phyloP scores from a whole-genome alignment of 2,797 vertebrate species.

The Dicrostonyx torquatus region DNA sequence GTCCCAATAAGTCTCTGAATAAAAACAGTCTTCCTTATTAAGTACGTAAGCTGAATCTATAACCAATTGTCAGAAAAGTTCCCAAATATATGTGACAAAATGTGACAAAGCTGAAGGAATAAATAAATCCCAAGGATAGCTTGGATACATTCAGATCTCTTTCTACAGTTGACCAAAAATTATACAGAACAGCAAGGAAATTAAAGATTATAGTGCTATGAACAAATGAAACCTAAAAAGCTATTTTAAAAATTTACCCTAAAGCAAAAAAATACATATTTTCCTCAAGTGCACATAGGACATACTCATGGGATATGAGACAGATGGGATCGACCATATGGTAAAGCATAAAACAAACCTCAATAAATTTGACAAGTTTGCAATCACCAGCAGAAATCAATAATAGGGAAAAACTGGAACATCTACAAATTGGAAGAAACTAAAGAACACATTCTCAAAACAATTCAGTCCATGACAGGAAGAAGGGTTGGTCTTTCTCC shows the following conservation, averaged over 20 bases:
- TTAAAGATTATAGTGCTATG: background rate
- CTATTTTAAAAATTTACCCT: background rate
- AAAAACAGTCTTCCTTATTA: background rate
- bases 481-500: background rate
- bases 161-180: background rate
- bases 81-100: slow-evolving; percentile 2
- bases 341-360: slow-evolving; percentile 45
- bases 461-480: background rate
- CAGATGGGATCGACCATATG: slow-evolving; percentile 17
- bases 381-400: slow-evolving; percentile 31
- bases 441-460: background rate
- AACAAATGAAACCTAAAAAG: background rate
- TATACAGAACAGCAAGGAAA: background rate
- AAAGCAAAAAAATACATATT: background rate
- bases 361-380: slow-evolving; percentile 55
- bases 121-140: background rate
- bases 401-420: slow-evolving; percentile 36
- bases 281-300: background rate
- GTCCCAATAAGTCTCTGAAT: slow-evolving; percentile 33
- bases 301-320: background rate
- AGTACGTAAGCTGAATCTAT: background rate
- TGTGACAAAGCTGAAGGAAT: background rate
- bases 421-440: slow-evolving; percentile 24
- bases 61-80: background rate
- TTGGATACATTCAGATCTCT: background rate